A percentile compares a stretch with the other conserved stretches of the same genome.
Evolutionary conservation across 2,888 invertebrate genomes (phyloP).

Genomic region (Microctonus aethiopoides): DNA sequence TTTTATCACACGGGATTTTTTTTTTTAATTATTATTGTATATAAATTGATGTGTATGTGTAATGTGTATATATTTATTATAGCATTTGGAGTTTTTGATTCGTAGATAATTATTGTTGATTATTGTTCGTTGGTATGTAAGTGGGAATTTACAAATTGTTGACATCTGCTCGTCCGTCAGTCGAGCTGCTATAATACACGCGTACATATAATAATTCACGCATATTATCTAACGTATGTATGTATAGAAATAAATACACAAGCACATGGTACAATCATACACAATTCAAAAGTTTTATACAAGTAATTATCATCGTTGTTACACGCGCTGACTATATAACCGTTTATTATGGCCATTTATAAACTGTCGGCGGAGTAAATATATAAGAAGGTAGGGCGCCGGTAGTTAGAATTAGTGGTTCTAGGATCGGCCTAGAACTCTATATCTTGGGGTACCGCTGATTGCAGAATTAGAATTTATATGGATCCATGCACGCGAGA

Average conservation of each 20-base stretch:
- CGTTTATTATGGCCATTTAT: constrained; percentile 66
- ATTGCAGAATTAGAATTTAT: constrained; percentile 67
- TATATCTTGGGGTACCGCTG: constrained; percentile 61
- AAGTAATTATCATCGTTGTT: constrained; percentile 62
- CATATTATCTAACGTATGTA: constrained; percentile 10
- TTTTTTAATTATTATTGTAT: no score
- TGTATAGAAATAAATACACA: background rate
- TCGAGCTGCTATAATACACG: constrained; percentile 16
- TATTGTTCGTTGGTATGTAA: background rate
- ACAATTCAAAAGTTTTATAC: constrained; percentile 37
- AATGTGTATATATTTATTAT: no score
- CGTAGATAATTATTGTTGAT: background rate
- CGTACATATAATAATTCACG: background rate
- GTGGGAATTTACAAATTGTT: constrained; percentile 3
- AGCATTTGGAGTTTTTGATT: no score
- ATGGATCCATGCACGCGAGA: constrained; percentile 65
- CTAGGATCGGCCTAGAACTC: constrained; percentile 63
- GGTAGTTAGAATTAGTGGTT: constrained; percentile 60
- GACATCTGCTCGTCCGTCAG: constrained; percentile 26
- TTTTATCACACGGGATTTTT: no score
- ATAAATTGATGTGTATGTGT: no score
- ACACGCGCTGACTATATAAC: constrained; percentile 54
- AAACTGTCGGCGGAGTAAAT: constrained; percentile 61
- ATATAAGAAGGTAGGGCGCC: constrained; percentile 42
- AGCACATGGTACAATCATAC: background rate